Evolutionary conservation across 2,113 vertebrate genomes (phyloP).

Genomic region (Trochalopteron elliotii): DNA sequence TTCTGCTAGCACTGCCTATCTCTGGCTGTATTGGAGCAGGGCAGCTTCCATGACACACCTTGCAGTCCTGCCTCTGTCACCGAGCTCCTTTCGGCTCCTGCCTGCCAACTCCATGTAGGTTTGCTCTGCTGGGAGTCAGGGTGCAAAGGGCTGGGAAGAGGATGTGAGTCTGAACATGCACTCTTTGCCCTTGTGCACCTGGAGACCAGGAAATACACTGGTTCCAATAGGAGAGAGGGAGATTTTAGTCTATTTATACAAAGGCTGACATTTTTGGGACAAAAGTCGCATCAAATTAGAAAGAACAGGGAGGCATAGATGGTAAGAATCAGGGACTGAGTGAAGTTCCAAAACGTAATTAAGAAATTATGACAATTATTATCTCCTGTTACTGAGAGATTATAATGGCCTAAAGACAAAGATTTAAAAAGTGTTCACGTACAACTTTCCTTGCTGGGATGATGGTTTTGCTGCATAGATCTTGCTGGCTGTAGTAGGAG

Average conservation of each 20-base stretch:
- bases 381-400: not conserved
- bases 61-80: not conserved
- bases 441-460: not conserved
- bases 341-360: not conserved
- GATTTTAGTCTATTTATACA: not conserved
- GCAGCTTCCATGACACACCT: not conserved
- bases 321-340: not conserved
- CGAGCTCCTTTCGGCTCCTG: not conserved
- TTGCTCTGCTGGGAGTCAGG: not conserved
- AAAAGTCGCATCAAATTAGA: not conserved
- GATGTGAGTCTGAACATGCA: not conserved
- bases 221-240: not conserved
- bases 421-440: not conserved
- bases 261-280: not conserved
- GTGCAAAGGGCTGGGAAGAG: not conserved
- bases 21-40: not conserved
- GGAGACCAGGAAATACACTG: not conserved
- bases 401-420: not conserved
- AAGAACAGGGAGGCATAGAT: not conserved
- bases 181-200: not conserved
- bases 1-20: not conserved
- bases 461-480: not conserved
- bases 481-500: not conserved
- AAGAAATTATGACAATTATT: not conserved
- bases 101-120: too few species aligned